These are phyloP conservation scores for Plotosus lineatus DNA, from an alignment of 2,113 vertebrate genomes.

Conservation along the genomic window DNA sequence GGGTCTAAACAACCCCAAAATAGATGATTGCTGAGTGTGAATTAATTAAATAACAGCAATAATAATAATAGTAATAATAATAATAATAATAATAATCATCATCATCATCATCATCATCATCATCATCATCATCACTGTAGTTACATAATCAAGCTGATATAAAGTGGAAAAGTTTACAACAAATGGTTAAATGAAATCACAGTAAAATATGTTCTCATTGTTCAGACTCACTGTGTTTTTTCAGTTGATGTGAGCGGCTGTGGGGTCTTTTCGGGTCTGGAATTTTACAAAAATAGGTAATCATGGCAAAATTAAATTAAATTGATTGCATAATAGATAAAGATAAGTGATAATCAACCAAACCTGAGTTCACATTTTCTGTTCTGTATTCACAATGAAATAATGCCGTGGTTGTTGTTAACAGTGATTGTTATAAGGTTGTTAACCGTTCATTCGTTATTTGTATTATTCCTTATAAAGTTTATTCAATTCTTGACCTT, in stretches of 20 bases:
- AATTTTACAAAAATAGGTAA: slow-evolving; percentile 46
- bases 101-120: too few relatives aligned
- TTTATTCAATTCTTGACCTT: not conserved
- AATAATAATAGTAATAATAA: too few relatives aligned
- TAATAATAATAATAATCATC: too few relatives aligned
- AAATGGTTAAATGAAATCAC: not conserved
- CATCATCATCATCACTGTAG: too few relatives aligned
- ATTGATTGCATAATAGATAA: not conserved
- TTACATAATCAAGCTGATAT: too few relatives aligned
- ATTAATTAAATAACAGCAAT: not conserved
- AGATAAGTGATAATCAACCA: too few relatives aligned
- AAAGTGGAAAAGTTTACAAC: not conserved
- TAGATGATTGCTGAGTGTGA: not conserved
- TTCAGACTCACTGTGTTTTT: slow-evolving; percentile 95
- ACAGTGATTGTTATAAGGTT: not conserved
- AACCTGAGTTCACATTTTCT: not conserved
- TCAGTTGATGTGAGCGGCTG: slow-evolving; percentile 77
- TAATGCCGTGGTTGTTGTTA: not conserved
- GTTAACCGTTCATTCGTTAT: not conserved
- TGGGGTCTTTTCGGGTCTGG: slow-evolving; percentile 80
- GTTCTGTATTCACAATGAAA: not conserved
- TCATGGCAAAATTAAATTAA: not conserved
- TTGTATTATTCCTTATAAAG: too few relatives aligned
- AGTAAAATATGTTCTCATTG: not conserved
- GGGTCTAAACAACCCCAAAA: slow-evolving; percentile 72